Evolutionary conservation across 2,888 invertebrate species (phyloP), one percentile per base, ranked within the genome.

Genomic region (Temnothorax ravouxi): DNA sequence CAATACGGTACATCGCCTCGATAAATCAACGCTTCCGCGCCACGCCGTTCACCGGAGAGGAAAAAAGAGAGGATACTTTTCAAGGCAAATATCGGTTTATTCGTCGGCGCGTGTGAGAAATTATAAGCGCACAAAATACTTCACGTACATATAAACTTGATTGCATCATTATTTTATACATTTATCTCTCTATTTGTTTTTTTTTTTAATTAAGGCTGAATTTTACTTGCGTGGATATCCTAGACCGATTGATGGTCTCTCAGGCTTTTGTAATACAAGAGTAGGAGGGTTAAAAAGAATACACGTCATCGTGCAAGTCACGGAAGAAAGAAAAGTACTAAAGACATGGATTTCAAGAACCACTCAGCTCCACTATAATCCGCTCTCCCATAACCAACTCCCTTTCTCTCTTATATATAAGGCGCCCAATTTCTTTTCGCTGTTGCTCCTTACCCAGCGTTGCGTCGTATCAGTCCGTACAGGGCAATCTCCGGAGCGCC

Each of bases 401-500:
- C 15, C 54, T 66, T 44, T 66, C 52, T 44, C 54, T 18, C 64
- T 15, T 41, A 52, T 25, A 52, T 25, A 64, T n/a, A 29, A 25
- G 38, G 34, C 52, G 67, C 67, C 25, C 67, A 64, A 76, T 76
- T 64, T 67, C 13, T 41, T 67, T 67, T 88, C 61, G 64, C 50
- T 64, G 56, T 66, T 64, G 66, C 15, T 47, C 13, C 29, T 50
- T 15, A 44, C 15, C 21, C 52, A 9, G 11, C 54, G 52, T 21
- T 25, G 29, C 62, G 47, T n/a, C 44, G 52, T 77, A 50, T 75
- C 21, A 77, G 59, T 79, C n/a, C 13, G 15, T 69, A 82, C 85
- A 87, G 82, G 62, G 76, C 34, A 56, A 91, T 90, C 83, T 87
- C 88, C 84, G 76, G 52, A 77, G 79, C 85, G 80, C 38, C n/a